phyloP scores from a whole-genome alignment of 2,113 vertebrate genomes.

The Erythrocercus mccallii region DNA sequence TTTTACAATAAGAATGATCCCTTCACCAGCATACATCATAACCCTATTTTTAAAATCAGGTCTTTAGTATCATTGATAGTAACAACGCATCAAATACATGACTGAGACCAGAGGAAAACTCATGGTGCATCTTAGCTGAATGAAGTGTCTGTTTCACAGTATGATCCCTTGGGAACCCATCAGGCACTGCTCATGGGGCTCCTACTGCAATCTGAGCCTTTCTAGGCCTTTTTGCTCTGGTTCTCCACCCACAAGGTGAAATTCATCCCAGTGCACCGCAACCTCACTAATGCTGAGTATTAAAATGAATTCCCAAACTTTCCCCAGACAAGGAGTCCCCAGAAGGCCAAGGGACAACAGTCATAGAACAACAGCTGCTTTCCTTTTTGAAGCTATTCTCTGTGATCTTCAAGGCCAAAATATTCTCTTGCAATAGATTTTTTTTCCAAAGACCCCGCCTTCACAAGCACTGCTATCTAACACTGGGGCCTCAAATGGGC shows the following conservation, averaged over 20 bases:
- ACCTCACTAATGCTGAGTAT: background rate
- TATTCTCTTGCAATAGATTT: background rate
- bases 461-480: background rate
- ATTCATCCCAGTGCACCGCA: background rate
- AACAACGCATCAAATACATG: background rate
- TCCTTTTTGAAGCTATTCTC: background rate
- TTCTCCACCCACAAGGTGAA: background rate
- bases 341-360: background rate
- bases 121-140: background rate
- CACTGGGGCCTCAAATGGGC: background rate
- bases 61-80: background rate
- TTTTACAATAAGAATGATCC: background rate
- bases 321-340: background rate
- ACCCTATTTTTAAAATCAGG: background rate
- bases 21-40: background rate
- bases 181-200: background rate
- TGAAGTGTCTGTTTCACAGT: background rate
- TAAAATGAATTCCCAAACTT: background rate
- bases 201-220: background rate
- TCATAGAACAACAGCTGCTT: background rate
- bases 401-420: background rate
- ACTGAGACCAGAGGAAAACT: background rate
- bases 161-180: background rate
- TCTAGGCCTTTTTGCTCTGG: background rate
- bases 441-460: background rate